Base-by-base conservation (phyloP, 2,113 vertebrate species). In the Struthio camelus region DNA sequence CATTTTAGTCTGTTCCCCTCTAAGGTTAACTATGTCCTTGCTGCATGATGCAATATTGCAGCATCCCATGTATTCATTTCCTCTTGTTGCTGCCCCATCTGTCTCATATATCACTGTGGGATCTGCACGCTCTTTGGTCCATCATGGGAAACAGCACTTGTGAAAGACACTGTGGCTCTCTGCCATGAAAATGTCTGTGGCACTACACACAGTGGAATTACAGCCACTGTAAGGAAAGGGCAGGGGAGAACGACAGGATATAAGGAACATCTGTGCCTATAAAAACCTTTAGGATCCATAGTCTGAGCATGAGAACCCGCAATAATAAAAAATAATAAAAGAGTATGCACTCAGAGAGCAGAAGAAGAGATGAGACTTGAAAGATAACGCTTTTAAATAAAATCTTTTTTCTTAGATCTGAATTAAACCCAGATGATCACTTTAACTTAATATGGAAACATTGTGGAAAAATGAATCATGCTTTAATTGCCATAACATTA, bases 381-480 rank as follows among this genome's bases (percentile, higher is more conserved):
- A 96, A 98, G 81, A 87, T 92, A 96, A 90, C 85, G 42, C 71
- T 86, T 95, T 80, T 9, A 96, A 97, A 96, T 77, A 94, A 94
- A 95, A 81, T 82, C 53, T 90, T 94, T 91, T 97, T 94, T 95
- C 75, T 84, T 81, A 97, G 69, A 92, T 95, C 93, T 83, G 89
- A 97, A 97, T 96, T 97, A 97, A 98, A 34, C 86, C 91, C 93
- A 97, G 95, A 94, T 88, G 96, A 97, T 97, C 96, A 85, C 91
- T 98, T 96, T 73, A 90, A 81, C 80, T 95, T 97, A 97, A 94
- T 90, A 93, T 8, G 85, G 79, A 90, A 96, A 88, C 94, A 94
- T 46, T 17, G 14, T 38, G 46, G 85, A 90, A 97, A 97, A 98
- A 97, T 93, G 69, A 95, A 97, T 98, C 95, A 96, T 79, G 77